phyloP scores from a whole-genome alignment of 2,113 vertebrate genomes.

The Odontophorus gujanensis region DNA sequence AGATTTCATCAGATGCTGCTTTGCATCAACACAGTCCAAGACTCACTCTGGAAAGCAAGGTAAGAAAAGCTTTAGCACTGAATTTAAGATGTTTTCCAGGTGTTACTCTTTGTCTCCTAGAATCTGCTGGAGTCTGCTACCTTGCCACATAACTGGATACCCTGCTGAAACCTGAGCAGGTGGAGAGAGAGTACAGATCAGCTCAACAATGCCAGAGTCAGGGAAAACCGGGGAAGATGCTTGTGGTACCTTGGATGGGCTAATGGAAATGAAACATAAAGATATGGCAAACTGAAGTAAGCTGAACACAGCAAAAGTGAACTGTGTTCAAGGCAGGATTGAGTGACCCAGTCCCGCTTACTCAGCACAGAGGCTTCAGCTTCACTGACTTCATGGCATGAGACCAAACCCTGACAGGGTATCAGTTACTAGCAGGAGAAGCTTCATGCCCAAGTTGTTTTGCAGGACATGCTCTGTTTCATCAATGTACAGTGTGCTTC shows the following conservation, averaged over 20 bases:
- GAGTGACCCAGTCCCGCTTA: not conserved
- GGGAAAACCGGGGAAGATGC: not conserved
- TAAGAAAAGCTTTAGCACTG: not conserved
- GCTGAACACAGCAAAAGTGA: not conserved
- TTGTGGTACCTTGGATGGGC: not conserved
- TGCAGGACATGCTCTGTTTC: not conserved
- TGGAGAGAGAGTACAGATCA: not conserved
- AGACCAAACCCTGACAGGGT: not conserved
- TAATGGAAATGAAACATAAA: not conserved
- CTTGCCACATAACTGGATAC: not conserved
- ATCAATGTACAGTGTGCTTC: not conserved
- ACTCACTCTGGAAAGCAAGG: not conserved
- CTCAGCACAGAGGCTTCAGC: not conserved
- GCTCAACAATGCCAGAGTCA: not conserved
- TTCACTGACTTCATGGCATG: not conserved
- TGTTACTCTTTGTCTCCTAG: not conserved
- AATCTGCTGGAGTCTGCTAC: not conserved
- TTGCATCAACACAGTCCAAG: not conserved
- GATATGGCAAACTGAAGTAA: not conserved
- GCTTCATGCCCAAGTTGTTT: not conserved
- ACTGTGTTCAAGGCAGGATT: not conserved
- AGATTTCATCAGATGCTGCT: not conserved
- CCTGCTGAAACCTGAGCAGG: not conserved
- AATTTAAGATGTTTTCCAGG: not conserved
- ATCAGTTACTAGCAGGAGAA: not conserved